Evolutionary conservation across 2,888 invertebrate species (phyloP).

Genomic region (Acrobasis suavella): DNA sequence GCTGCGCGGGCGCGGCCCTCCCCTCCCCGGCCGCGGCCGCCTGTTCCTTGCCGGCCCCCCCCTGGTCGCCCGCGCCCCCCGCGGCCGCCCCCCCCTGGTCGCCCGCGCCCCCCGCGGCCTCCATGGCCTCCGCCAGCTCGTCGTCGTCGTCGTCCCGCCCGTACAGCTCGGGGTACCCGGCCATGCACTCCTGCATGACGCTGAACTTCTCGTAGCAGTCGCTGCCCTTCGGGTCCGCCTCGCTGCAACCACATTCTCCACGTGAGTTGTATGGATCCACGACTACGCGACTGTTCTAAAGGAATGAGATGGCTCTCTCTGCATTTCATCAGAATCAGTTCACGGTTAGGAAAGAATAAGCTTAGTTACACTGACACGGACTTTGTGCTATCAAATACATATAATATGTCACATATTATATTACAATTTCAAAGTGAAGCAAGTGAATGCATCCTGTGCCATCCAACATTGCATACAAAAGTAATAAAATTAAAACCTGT

Average conservation of each 20-base stretch:
- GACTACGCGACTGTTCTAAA: too few species aligned
- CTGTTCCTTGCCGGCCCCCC: conserved; percentile 2
- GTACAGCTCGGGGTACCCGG: conserved; percentile 92
- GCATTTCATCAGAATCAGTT: neutral
- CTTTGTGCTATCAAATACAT: neutral
- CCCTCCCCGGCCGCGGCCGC: neutral
- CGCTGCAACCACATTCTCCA: conserved; percentile 78
- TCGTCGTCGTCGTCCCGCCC: conserved; percentile 86
- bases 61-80: conserved; percentile 17
- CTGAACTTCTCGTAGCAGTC: conserved; percentile 96
- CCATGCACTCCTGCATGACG: conserved; percentile 95
- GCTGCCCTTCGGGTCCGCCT: conserved; percentile 94
- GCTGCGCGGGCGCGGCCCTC: too few species aligned
- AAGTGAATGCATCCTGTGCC: too few species aligned
- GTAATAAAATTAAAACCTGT: too few species aligned
- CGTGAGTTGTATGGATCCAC: too few species aligned
- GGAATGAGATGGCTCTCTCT: neutral
- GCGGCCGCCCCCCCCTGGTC: conserved; percentile 3
- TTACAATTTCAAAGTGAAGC: too few species aligned
- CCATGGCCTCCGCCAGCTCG: conserved; percentile 42
- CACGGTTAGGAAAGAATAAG: neutral
- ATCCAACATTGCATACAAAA: too few species aligned
- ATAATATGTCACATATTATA: too few species aligned
- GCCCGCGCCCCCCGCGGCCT: conserved; percentile 35
- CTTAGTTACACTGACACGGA: too few species aligned